A percentile compares a stretch with the other conserved stretches of the same genome.
phyloP scores from a whole-genome alignment of 2,888 invertebrate genomes.

The Lysandra bellargus region DNA sequence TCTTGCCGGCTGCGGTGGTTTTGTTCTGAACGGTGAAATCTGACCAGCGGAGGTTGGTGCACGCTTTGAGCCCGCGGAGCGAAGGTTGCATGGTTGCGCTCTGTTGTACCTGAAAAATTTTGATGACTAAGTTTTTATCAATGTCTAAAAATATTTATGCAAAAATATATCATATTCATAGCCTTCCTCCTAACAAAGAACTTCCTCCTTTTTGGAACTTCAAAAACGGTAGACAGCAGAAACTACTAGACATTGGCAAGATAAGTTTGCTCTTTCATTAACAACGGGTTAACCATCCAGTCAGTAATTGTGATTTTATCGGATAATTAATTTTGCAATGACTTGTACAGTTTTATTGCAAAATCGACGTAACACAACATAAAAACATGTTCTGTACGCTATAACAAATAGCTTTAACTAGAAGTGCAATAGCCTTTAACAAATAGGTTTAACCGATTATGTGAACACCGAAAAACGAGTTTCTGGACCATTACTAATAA shows the following conservation, averaged over 20 bases:
- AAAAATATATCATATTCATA: too few species aligned
- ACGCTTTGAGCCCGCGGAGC: slow-evolving; percentile 85
- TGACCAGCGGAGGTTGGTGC: slow-evolving; percentile 86
- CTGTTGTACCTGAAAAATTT: slow-evolving; percentile 81
- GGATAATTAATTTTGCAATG: not conserved
- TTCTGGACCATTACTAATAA: not conserved
- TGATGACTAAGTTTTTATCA: not conserved
- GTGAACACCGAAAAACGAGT: not conserved
- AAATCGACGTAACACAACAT: not conserved
- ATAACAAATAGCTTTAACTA: not conserved
- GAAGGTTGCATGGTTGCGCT: slow-evolving; percentile 84
- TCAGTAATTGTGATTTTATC: not conserved
- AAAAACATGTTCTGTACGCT: not conserved
- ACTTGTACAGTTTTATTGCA: not conserved
- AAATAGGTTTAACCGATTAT: not conserved
- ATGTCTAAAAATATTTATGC: not conserved
- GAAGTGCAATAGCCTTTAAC: slow-evolving; percentile 18
- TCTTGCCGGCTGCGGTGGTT: slow-evolving; percentile 82
- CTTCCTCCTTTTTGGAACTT: too few species aligned
- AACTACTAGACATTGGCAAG: too few species aligned
- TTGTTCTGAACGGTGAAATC: slow-evolving; percentile 85
- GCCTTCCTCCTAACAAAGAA: too few species aligned
- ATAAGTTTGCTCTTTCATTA: too few species aligned
- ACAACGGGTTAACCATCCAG: too few species aligned
- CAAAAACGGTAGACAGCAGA: too few species aligned